Percentiles rank a stretch among this genome's conserved stretches.
These are phyloP conservation scores for Chascanopsetta lugubris DNA, from an alignment of 2,113 vertebrate genomes.

Conservation along the genomic window DNA sequence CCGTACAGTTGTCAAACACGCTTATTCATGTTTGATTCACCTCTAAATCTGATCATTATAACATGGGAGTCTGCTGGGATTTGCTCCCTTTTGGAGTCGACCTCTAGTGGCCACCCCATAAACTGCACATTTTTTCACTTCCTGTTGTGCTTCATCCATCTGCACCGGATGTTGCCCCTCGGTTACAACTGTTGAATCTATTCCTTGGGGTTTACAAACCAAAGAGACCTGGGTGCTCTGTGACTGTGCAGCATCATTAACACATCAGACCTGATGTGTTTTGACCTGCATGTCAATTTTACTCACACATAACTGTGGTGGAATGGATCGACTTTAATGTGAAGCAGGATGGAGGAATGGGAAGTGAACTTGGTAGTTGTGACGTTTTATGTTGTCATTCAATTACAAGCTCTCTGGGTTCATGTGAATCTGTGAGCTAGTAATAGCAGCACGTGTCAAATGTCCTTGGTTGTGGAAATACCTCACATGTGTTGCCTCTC, in stretches of 20 bases:
- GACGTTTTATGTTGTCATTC: slow-evolving; percentile 22
- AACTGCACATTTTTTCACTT: too few relatives aligned
- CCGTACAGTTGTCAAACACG: too few relatives aligned
- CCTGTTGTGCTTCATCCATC: too few relatives aligned
- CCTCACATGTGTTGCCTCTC: slow-evolving; percentile 25
- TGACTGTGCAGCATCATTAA: background rate
- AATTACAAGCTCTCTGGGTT: slow-evolving; percentile 27
- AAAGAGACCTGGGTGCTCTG: background rate
- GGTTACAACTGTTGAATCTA: slow-evolving; percentile 19
- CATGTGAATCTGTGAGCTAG: slow-evolving; percentile 22
- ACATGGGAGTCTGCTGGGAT: too few relatives aligned
- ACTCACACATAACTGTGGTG: slow-evolving; percentile 2
- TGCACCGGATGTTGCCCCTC: too few relatives aligned
- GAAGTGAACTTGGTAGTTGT: slow-evolving; percentile 16
- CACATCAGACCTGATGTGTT: slow-evolving; percentile 17
- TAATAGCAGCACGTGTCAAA: slow-evolving; percentile 19
- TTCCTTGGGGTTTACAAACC: background rate
- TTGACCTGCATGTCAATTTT: background rate
- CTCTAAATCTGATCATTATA: too few relatives aligned
- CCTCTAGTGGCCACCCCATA: too few relatives aligned
- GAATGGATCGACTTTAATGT: slow-evolving; percentile 13
- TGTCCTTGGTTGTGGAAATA: slow-evolving; percentile 65
- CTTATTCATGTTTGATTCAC: too few relatives aligned
- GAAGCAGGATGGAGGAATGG: background rate
- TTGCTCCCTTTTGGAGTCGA: too few relatives aligned